Base-by-base conservation (phyloP, 2,888 invertebrate species). In the Rhogogaster chlorosoma region DNA sequence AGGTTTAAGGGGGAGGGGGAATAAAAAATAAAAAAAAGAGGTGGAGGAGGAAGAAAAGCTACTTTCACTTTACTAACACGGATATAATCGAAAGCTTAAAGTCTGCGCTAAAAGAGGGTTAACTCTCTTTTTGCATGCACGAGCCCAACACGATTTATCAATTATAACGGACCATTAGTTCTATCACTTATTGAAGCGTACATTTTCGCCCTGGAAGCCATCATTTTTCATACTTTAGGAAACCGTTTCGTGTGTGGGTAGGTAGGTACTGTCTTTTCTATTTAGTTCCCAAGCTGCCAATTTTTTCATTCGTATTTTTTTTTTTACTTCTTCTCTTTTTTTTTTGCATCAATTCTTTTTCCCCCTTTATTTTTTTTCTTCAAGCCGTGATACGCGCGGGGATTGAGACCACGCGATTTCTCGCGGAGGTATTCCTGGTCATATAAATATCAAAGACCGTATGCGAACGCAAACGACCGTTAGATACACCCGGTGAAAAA, bases 111-210 rank as follows among this genome's bases (percentile, higher is more conserved):
- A 45, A 83, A 45, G 83, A 83, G 83, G 83, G 67, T 64, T 70
- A 83, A 45, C 70, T 67, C 45, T 83, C 49, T 83, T 83, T 67
- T 83, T 83, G 83, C 83, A 49, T 42, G 83, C 83, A 42, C 83
- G 70, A 64, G 26, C 70, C 53, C 83, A 57, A 83, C 83, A 70
- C 83, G 83, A 83, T 83, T 83, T 83, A 83, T 83, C 83, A 83
- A 83, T 83, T 83, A 83, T 45, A 83, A 83, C 83, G 83, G 83
- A 83, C 83, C 83, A 83, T 83, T 83, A 83, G 83, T 67, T 83
- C 83, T 83, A 70, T 83, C 83, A 70, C 67, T 83, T 83, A 83
- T 83, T 83, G 45, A 67, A 64, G 67, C 83, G 83, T 70, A 32
- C 83, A 83, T 80, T 80, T 80, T n/a, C 57, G 6, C 77, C 49